Evolutionary conservation across 1,140 invertebrate genomes (phyloP).

Genomic region (Caenorhabditis tropicalis): DNA sequence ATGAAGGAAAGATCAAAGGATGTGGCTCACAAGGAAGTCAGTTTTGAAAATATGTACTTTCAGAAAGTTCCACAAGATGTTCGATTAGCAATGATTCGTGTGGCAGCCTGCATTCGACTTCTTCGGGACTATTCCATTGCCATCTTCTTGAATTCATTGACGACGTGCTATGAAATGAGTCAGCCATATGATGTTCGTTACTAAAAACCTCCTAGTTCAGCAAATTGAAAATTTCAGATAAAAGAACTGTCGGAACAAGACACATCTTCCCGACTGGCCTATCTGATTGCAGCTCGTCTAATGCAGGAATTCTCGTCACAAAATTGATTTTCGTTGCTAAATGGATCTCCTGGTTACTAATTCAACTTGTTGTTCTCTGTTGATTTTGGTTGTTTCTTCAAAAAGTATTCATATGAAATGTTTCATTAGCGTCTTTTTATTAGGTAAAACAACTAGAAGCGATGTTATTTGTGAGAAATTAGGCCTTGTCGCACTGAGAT

Average conservation of each 20-base stretch:
- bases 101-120: slow-evolving; percentile 87
- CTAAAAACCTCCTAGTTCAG: neutral
- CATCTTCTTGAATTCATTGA: slow-evolving; percentile 76
- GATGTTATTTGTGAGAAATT: no score
- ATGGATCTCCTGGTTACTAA: no score
- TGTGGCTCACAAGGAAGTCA: no score
- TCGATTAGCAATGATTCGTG: slow-evolving; percentile 83
- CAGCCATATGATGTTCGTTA: slow-evolving; percentile 6
- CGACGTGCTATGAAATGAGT: slow-evolving; percentile 31
- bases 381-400: no score
- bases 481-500: neutral
- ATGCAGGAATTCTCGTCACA: neutral
- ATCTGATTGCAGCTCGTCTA: neutral
- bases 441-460: no score
- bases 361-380: no score
- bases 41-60: no score
- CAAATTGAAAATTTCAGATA: neutral
- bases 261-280: neutral
- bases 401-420: neutral
- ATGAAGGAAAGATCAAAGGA: neutral
- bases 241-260: slow-evolving; percentile 8
- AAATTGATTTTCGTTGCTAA: no score
- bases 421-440: no score
- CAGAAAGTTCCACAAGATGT: slow-evolving; percentile 79
- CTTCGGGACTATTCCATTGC: slow-evolving; percentile 85